Percentiles rank a stretch among this genome's conserved stretches.
Conservation (phyloP, 2,113 vertebrate species). For the Manacus vitellinus region DNA sequence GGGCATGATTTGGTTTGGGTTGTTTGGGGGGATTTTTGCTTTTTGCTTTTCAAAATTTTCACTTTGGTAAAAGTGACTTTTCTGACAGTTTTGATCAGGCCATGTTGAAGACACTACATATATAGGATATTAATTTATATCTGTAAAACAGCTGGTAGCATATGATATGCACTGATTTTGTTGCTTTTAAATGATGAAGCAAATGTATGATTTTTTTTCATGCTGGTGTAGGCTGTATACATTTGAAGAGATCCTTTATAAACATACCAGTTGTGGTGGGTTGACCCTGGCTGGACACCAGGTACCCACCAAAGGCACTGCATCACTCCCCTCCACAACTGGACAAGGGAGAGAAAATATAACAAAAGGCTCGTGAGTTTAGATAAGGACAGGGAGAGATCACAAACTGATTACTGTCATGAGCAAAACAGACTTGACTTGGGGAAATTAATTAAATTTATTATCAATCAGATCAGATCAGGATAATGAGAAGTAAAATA, state of each 20-base stretch:
- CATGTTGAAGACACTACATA: neutral
- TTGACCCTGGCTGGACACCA: neutral
- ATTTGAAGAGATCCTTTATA: neutral
- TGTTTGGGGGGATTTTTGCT: neutral
- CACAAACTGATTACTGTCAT: neutral
- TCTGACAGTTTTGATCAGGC: neutral
- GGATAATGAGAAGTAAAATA: neutral
- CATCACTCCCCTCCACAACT: neutral
- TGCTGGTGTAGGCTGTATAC: neutral
- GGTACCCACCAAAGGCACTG: neutral
- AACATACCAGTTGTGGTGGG: neutral
- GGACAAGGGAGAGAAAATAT: neutral
- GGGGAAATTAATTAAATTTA: neutral
- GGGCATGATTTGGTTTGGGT: neutral
- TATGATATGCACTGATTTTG: neutral
- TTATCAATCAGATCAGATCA: neutral
- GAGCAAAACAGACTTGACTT: neutral
- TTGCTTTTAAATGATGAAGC: neutral
- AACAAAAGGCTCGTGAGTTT: neutral
- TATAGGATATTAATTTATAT: neutral
- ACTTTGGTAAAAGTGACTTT: neutral
- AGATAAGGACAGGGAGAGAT: neutral
- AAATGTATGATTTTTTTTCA: neutral
- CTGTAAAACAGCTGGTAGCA: neutral
- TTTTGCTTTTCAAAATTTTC: neutral